Percentiles rank a stretch among this genome's conserved stretches.
phyloP scores from a whole-genome alignment of 2,113 vertebrate species.

The Bubo scandiacus region DNA sequence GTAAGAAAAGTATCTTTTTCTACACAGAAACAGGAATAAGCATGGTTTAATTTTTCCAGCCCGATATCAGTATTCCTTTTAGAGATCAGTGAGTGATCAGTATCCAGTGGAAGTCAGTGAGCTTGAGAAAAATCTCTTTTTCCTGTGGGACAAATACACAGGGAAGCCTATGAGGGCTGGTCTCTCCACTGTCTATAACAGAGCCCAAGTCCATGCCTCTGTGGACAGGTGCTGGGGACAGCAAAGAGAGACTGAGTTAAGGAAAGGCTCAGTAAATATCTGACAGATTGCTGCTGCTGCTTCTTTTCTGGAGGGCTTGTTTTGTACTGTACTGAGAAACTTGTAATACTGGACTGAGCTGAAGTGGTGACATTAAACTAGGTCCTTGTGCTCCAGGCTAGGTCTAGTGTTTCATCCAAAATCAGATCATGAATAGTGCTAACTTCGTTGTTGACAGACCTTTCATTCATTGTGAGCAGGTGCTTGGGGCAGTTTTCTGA shows the following conservation, averaged over 20 bases:
- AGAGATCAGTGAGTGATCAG: not conserved
- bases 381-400: not conserved
- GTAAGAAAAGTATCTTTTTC: not conserved
- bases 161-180: not conserved
- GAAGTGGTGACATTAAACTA: conserved; percentile 21
- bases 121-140: not conserved
- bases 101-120: rapidly evolving
- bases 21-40: not conserved
- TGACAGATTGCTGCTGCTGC: conserved; percentile 37
- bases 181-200: rapidly evolving
- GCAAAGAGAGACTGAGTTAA: not conserved
- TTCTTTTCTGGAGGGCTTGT: conserved; percentile 33
- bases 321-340: not conserved
- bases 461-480: not conserved
- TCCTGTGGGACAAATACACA: not conserved
- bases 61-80: not conserved
- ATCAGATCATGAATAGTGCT: not conserved
- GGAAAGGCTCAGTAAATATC: conserved; percentile 11
- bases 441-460: not conserved
- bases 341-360: not conserved
- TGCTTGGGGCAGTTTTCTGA: not conserved
- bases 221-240: not conserved
- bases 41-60: not conserved
- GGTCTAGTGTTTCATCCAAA: not conserved
- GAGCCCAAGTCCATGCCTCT: not conserved